phyloP scores from a whole-genome alignment of 1,140 invertebrate species.

The Condylostylus longicornis region DNA sequence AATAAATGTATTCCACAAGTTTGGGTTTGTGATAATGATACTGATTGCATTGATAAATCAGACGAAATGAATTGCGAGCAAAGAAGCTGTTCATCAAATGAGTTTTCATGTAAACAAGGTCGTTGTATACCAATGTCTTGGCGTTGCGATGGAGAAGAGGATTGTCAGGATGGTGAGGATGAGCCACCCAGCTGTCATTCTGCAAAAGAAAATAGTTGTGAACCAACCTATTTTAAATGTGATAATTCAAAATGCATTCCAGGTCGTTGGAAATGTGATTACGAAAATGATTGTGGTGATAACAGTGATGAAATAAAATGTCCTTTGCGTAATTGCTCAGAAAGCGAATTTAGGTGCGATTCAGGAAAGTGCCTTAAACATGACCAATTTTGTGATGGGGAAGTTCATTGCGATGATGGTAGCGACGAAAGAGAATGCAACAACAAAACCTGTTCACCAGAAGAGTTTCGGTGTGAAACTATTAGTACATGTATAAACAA shows the following conservation, averaged over 20 bases:
- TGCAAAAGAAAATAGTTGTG: slow-evolving; percentile 42
- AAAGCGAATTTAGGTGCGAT: slow-evolving; percentile 50
- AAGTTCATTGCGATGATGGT: slow-evolving; percentile 52
- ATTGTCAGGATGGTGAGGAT: slow-evolving; percentile 56
- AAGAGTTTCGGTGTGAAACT: slow-evolving; percentile 38
- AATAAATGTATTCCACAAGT: slow-evolving; percentile 57
- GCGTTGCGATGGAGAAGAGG: slow-evolving; percentile 62
- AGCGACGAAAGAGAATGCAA: slow-evolving; percentile 54
- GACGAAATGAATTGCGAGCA: slow-evolving; percentile 47
- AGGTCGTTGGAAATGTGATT: slow-evolving; percentile 64
- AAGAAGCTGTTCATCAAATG: slow-evolving; percentile 38
- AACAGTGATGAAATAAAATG: slow-evolving; percentile 55
- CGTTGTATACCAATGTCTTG: slow-evolving; percentile 67
- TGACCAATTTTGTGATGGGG: slow-evolving; percentile 49
- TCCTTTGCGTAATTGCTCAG: slow-evolving; percentile 49
- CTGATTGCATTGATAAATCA: slow-evolving; percentile 55
- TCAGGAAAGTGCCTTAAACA: slow-evolving; percentile 54
- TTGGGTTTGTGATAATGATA: slow-evolving; percentile 64
- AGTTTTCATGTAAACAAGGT: slow-evolving; percentile 40
- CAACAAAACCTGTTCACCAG: slow-evolving; percentile 20
- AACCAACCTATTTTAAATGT: slow-evolving; percentile 60
- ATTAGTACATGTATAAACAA: slow-evolving; percentile 52
- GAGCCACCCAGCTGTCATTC: slow-evolving; percentile 44
- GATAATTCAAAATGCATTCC: slow-evolving; percentile 44
- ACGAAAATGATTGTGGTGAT: slow-evolving; percentile 65